Percentiles rank a stretch among this genome's conserved stretches.
Conservation (phyloP, 2,888 invertebrate genomes). For the Conistra vaccinii region DNA sequence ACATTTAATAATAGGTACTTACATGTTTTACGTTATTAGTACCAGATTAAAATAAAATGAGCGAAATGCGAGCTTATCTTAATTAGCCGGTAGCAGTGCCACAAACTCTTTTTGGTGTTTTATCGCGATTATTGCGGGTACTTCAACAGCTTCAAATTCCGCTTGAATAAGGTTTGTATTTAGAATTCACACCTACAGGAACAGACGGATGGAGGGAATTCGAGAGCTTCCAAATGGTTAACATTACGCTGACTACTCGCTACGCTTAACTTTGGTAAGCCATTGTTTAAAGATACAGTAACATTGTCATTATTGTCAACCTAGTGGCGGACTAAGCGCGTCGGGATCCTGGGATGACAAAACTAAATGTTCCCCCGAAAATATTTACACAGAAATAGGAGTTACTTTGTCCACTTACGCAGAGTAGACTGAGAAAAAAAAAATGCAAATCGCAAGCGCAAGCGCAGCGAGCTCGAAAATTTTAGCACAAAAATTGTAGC, state of each 20-base stretch:
- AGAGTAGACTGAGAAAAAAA: too few species aligned
- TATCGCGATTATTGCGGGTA: background rate
- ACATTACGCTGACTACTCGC: background rate
- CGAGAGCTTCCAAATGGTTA: background rate
- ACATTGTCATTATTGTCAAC: too few species aligned
- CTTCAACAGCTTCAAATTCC: background rate
- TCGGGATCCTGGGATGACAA: too few species aligned
- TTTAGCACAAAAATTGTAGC: too few species aligned
- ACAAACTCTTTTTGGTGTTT: background rate
- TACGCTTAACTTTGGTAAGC: background rate
- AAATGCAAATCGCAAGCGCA: too few species aligned
- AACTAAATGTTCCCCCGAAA: too few species aligned
- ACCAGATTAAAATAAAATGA: conserved; percentile 5
- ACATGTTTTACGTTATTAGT: conserved; percentile 25
- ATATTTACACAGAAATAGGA: too few species aligned
- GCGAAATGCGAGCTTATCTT: conserved; percentile 3
- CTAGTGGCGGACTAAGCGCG: background rate
- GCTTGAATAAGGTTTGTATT: background rate
- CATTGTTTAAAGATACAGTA: too few species aligned
- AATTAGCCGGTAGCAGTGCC: background rate
- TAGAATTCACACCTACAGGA: background rate
- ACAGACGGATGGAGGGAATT: background rate
- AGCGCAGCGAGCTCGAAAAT: too few species aligned
- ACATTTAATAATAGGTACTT: conserved; percentile 35
- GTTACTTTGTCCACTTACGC: too few species aligned